These are phyloP conservation scores for Zapus hudsonius DNA, from an alignment of 2,113 vertebrate genomes.

Conservation along the genomic window DNA sequence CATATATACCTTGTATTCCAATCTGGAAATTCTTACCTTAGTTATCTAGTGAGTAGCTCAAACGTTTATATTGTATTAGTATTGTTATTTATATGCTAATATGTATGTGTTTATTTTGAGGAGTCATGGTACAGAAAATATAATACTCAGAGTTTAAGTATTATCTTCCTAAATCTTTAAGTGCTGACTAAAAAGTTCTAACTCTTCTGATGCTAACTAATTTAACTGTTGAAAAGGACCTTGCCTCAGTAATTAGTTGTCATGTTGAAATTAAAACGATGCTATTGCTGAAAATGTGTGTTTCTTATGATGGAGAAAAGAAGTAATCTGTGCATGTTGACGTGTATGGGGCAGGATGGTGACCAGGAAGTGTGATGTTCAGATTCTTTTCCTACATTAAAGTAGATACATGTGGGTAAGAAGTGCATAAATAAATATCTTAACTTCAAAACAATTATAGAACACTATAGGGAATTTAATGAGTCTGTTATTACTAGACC, in stretches of 20 bases:
- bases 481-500: slow-evolving; percentile 76
- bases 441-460: slow-evolving; percentile 76
- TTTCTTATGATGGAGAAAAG: neutral
- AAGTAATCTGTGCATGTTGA: neutral
- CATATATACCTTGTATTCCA: neutral
- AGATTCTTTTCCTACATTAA: neutral
- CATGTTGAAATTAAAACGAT: neutral
- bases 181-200: neutral
- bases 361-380: neutral
- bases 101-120: neutral
- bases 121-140: neutral
- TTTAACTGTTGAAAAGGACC: neutral
- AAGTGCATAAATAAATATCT: slow-evolving; percentile 40
- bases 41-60: neutral
- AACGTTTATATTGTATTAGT: neutral
- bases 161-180: neutral
- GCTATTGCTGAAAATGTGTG: neutral
- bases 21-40: neutral
- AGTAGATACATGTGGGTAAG: neutral
- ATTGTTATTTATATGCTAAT: neutral
- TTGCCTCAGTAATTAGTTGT: neutral
- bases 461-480: slow-evolving; percentile 74
- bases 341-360: neutral
- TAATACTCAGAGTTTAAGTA: neutral
- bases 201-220: neutral